Base-by-base conservation (phyloP, 2,888 invertebrate genomes). In the Apomyelois bistriatella region DNA sequence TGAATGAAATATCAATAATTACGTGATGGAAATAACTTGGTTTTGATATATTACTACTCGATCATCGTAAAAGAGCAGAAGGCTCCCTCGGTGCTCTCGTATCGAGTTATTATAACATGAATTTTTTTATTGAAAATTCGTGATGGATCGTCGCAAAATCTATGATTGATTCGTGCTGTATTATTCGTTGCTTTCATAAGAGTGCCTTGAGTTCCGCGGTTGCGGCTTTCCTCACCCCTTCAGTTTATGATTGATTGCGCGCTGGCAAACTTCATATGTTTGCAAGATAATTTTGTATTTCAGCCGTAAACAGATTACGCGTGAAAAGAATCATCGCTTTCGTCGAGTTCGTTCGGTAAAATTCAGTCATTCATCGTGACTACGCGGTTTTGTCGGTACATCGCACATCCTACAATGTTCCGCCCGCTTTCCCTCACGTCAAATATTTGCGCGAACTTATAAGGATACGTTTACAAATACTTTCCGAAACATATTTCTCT, bases 151-250 rank as follows among this genome's bases (percentile, higher is more conserved):
- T 84, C 86, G 72, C 78, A 74, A 85, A 86, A 86, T 87, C 87
- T 86, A 89, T 90, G 90, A 89, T 90, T 89, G 89, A 90, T 90
- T 86, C 79, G 82, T 82, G 86, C 74, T 81, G 80, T 88, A 86
- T 87, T 87, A 88, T 89, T 87, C 85, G 80, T 75, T 75, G 82
- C 82, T 81, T 82, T 80, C 78, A 78, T 79, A 82, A 85, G 85
- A 83, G 85, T 82, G 84, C 81, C 82, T 82, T 74, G 69, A 76
- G 79, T 80, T 77, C 76, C 82, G 77, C 80, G 79, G 77, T 76
- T 76, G 82, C 77, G 80, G 85, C 82, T 83, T 85, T 77, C 77
- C 72, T 69, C 74, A 77, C 82, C 81, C 85, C 83, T 81, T 79
- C 76, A 76, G 74, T 32, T 74, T 67, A 81, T 89, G 90, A 90